phyloP scores from a whole-genome alignment of 2,888 invertebrate genomes.

The Aethes cnicana region DNA sequence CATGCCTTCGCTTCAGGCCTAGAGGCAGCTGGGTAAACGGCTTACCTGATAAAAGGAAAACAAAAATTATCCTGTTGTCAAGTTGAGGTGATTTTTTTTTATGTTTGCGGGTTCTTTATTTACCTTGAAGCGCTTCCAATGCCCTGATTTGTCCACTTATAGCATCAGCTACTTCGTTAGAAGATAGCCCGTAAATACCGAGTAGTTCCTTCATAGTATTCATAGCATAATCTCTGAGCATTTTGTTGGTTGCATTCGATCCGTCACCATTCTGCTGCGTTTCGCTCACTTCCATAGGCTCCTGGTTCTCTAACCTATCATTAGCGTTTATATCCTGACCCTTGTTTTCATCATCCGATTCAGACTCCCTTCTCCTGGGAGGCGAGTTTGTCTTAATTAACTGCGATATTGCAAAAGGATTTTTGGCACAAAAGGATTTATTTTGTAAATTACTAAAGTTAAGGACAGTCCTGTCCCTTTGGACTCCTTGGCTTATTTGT shows the following conservation, averaged over 20 bases:
- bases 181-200: constrained; percentile 88
- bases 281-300: constrained; percentile 59
- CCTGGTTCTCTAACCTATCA: constrained; percentile 68
- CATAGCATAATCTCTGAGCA: constrained; percentile 89
- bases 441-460: constrained; percentile 78
- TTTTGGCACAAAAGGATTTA: constrained; percentile 81
- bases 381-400: constrained; percentile 80
- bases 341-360: constrained; percentile 75
- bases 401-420: constrained; percentile 81
- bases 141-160: constrained; percentile 86
- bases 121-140: constrained; percentile 87
- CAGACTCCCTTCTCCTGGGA: constrained; percentile 77
- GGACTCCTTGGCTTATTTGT: constrained; percentile 64
- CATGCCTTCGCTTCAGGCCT: constrained; percentile 69
- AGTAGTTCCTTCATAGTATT: constrained; percentile 90
- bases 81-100: neutral
- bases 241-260: constrained; percentile 80
- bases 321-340: constrained; percentile 77
- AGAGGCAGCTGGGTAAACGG: constrained; percentile 72
- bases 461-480: constrained; percentile 68
- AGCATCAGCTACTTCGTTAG: constrained; percentile 86
- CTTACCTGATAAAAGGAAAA: constrained; percentile 68
- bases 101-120: constrained; percentile 43
- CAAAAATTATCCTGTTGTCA: constrained; percentile 10
- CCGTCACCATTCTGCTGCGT: constrained; percentile 68